Evolutionary conservation across 53 echinoderm and acorn worm species (phyloP).

Genomic region (Actinopyga echinites): DNA sequence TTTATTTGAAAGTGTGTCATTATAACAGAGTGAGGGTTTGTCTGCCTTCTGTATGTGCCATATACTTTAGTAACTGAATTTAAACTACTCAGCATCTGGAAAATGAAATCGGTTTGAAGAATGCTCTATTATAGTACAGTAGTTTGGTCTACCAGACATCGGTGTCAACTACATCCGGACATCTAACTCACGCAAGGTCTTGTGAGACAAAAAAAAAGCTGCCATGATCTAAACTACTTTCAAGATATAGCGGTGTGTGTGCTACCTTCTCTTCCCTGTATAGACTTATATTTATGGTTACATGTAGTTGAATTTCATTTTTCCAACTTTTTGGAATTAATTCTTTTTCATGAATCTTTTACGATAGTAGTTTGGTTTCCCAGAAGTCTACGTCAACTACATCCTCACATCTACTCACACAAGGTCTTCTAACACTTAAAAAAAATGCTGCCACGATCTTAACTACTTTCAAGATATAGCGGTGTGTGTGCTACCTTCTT

Average conservation of each 20-base stretch:
- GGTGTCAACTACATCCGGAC: slow-evolving; percentile 41
- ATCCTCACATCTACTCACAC: slow-evolving; percentile 39
- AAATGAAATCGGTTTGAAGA: background rate
- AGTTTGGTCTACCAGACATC: slow-evolving; percentile 13
- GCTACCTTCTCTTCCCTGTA: no score
- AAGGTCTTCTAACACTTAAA: slow-evolving; percentile 47
- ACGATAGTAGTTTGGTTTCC: slow-evolving; percentile 7
- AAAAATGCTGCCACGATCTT: slow-evolving; percentile 49
- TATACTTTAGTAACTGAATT: no score
- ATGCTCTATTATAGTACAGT: background rate
- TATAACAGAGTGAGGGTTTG: no score
- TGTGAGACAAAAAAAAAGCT: slow-evolving; percentile 53
- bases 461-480: slow-evolving; percentile 51
- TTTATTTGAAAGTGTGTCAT: no score
- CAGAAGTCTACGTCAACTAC: slow-evolving; percentile 30
- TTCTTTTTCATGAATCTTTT: background rate
- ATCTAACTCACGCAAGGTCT: slow-evolving; percentile 38
- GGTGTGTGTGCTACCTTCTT: no score
- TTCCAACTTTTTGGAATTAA: background rate
- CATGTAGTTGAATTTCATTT: no score
- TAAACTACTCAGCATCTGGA: no score
- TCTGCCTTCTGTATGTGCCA: no score
- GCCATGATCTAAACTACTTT: slow-evolving; percentile 47
- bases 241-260: no score
- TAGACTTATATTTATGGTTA: no score